Percentiles rank a stretch among this genome's conserved stretches.
Evolutionary conservation across 1,140 invertebrate genomes (phyloP).

Genomic region (Spodoptera litura): DNA sequence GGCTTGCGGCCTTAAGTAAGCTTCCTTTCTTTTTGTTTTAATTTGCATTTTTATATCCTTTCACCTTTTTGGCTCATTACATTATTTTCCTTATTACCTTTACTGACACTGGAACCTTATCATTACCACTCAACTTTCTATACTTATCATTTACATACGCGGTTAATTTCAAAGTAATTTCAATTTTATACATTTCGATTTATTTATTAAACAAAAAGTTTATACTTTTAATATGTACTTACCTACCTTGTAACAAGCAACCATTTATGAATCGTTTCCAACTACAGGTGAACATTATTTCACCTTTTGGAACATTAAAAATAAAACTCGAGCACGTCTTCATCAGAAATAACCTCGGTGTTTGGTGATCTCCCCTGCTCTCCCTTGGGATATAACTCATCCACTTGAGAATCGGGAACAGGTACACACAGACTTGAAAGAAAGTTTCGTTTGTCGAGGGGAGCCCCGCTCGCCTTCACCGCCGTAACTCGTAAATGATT

Average conservation of each 20-base stretch:
- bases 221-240: background rate
- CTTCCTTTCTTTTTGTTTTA: conserved; percentile 83
- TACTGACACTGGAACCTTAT: background rate
- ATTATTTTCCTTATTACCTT: conserved; percentile 48
- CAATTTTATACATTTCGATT: too few relatives aligned
- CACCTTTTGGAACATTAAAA: conserved; percentile 72
- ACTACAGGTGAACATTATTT: conserved; percentile 74
- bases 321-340: conserved; percentile 79
- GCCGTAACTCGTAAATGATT: conserved; percentile 84
- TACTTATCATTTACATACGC: background rate
- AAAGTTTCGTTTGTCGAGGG: conserved; percentile 82
- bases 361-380: conserved; percentile 68
- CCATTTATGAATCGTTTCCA: background rate
- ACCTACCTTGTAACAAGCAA: background rate
- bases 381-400: conserved; percentile 82
- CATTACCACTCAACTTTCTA: too few relatives aligned
- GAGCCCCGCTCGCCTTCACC: conserved; percentile 69
- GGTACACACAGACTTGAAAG: conserved; percentile 82
- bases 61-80: conserved; percentile 31
- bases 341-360: conserved; percentile 77
- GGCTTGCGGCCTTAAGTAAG: conserved; percentile 85
- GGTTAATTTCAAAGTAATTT: background rate
- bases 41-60: conserved; percentile 72
- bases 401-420: conserved; percentile 82
- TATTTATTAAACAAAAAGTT: background rate